Evolutionary conservation across 2,113 vertebrate species (phyloP).

Genomic region (Dicrurus megarhynchus): DNA sequence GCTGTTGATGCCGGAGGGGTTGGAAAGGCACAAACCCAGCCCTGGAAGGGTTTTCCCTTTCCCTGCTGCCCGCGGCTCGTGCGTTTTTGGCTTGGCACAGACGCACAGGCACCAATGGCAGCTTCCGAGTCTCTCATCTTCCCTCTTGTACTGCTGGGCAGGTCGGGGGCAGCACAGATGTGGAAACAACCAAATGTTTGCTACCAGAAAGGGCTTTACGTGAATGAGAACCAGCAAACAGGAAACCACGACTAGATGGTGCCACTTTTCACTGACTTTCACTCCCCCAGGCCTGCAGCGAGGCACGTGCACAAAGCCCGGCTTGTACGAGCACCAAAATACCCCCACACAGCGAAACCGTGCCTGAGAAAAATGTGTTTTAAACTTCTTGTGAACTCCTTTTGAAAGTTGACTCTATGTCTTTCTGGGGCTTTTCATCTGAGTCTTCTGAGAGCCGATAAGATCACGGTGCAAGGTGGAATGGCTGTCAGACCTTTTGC

Average conservation of each 20-base stretch:
- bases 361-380: background rate
- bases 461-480: background rate
- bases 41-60: background rate
- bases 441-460: background rate
- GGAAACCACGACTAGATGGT: background rate
- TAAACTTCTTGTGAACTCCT: background rate
- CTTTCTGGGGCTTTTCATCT: background rate
- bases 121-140: background rate
- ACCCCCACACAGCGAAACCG: background rate
- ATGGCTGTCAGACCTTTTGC: background rate
- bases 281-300: background rate
- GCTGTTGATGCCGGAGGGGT: background rate
- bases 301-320: background rate
- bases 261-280: background rate
- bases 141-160: background rate
- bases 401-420: background rate
- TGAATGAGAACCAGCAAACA: background rate
- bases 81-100: background rate
- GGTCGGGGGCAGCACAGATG: background rate
- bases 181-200: background rate
- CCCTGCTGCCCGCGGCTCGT: rapidly evolving
- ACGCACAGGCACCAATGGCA: background rate
- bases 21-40: background rate
- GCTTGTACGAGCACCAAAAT: background rate
- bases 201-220: background rate